Conservation (phyloP, 1,140 invertebrate genomes). For the Pogonomyrmex barbatus region DNA sequence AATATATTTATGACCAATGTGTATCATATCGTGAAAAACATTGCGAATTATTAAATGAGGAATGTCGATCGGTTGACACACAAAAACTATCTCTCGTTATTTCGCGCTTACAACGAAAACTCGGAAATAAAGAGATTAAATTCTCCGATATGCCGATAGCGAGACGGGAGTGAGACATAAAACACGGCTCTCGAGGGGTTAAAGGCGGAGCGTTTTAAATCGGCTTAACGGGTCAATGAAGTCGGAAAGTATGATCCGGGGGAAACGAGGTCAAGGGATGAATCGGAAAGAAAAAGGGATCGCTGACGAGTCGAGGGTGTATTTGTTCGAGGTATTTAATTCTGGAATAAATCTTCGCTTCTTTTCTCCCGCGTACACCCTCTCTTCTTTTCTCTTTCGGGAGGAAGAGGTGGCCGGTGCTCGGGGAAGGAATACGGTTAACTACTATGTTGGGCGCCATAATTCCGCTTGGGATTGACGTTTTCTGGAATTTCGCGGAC, state of each 20-base stretch:
- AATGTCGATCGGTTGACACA: not conserved
- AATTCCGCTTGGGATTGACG: conserved; percentile 27
- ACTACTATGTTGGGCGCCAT: conserved; percentile 8
- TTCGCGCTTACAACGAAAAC: conserved; percentile 4
- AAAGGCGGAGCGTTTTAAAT: conserved; percentile 52
- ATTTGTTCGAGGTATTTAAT: conserved; percentile 65
- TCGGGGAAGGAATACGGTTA: conserved; percentile 13
- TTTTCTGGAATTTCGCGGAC: conserved; percentile 31
- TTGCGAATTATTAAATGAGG: not conserved
- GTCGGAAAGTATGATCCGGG: conserved; percentile 34
- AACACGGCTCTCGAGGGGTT: conserved; percentile 10
- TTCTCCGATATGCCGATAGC: not conserved
- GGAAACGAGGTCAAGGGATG: conserved; percentile 60
- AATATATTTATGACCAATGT: not conserved
- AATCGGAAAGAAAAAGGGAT: conserved; percentile 26
- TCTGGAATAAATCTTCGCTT: conserved; percentile 62
- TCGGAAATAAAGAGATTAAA: conserved; percentile 21
- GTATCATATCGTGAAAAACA: not conserved
- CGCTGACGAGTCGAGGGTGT: conserved; percentile 36
- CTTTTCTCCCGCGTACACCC: conserved; percentile 2
- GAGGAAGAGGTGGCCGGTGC: not conserved
- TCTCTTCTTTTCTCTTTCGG: not conserved
- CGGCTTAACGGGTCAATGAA: conserved; percentile 66
- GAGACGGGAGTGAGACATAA: conserved; percentile 38
- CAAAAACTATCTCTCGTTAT: conserved; percentile 20